Base-by-base conservation (phyloP, 1,140 invertebrate genomes). In the Caenorhabditis brenneri region DNA sequence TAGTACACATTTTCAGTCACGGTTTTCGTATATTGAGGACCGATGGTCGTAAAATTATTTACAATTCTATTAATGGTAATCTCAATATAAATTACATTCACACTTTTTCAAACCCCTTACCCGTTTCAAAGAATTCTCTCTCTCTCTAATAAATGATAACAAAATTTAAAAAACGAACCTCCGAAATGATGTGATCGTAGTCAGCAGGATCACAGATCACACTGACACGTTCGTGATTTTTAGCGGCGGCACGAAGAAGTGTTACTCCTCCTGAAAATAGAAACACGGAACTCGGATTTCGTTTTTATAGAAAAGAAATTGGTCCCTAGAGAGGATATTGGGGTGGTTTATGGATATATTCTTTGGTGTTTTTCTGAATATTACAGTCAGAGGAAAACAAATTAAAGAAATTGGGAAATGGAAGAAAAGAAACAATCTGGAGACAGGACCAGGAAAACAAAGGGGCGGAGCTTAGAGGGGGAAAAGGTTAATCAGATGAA, bases 171-270 rank as follows among this genome's bases (percentile, higher is more conserved):
- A n/a, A n/a, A 79, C 83, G 33, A 42, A 90, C 87, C 87, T 90
- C 88, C 60, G 87, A 29, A 5, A 87, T 79, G 33, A 90, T 82
- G 19, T 65, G 39, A 2, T 46, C 53, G 91, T 99, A 99, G 93
- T 99, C 97, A 27, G 87, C 91, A 0, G 96, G 96, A 92, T 99
- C 97, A 92, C 96, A 97, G 58, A 99, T 91, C 60, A 99, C 94
- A 0, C 96, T 96, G 0, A 99, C 97, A 88, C 97, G 93, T n/a
- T 94, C 93, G 91, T 98, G 96, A 92, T 99, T 99, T 92, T 99
- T 99, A 19, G 97, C 97, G 22, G 96, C 97, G 10, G 97, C 97
- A 90, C 97, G 92, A 0, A 99, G 92, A 7, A 99, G 91, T 0
- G 97, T 97, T 0, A 99, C 97, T 53, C 97, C 97, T 93, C 82